These are phyloP conservation scores for Brachyptera putata DNA, from an alignment of 2,888 invertebrate species.

Conservation along the genomic window DNA sequence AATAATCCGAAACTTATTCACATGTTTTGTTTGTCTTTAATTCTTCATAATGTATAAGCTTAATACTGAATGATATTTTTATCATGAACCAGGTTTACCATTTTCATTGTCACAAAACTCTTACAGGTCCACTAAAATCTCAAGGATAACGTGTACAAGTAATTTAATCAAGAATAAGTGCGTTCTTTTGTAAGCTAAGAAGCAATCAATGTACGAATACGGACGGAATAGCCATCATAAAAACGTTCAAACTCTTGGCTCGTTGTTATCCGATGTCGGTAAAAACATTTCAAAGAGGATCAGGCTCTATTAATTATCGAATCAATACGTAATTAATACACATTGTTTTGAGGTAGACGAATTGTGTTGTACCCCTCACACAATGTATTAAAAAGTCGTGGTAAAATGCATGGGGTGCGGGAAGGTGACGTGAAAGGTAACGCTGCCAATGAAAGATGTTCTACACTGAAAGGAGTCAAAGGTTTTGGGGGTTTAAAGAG, in stretches of 20 bases:
- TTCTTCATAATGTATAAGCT: too few species aligned
- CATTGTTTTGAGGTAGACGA: constrained; percentile 28
- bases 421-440: constrained; percentile 13
- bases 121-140: too few species aligned
- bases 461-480: background rate
- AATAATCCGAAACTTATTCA: too few species aligned
- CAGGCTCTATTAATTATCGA: constrained; percentile 30
- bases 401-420: too few species aligned
- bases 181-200: background rate
- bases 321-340: constrained; percentile 34
- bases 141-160: too few species aligned
- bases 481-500: background rate
- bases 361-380: background rate
- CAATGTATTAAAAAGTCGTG: background rate
- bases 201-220: background rate
- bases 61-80: too few species aligned
- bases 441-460: constrained; percentile 14
- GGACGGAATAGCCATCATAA: too few species aligned
- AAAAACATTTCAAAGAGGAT: background rate
- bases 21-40: too few species aligned
- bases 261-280: background rate
- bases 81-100: too few species aligned
- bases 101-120: too few species aligned
- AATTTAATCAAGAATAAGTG: constrained; percentile 13
- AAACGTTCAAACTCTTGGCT: too few species aligned